These are phyloP conservation scores for Microdon myrmicae DNA, from an alignment of 2,888 invertebrate species.

Conservation along the genomic window DNA sequence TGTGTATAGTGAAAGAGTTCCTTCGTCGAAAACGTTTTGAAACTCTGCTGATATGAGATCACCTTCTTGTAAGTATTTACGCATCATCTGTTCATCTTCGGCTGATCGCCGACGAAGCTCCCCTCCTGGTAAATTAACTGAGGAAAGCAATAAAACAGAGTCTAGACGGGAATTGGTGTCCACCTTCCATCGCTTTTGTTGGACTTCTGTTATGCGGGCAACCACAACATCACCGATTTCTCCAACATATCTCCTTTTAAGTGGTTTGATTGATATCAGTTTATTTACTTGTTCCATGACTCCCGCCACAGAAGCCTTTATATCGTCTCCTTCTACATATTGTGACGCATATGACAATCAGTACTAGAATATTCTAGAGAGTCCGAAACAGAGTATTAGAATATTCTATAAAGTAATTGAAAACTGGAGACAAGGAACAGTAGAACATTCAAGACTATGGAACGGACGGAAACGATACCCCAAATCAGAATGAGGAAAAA, in stretches of 20 bases:
- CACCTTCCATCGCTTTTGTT: constrained; percentile 94
- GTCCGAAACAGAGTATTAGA: no score
- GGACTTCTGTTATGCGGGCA: constrained; percentile 92
- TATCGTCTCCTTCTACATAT: constrained; percentile 81
- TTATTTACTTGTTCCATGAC: constrained; percentile 94
- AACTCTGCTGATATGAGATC: constrained; percentile 98
- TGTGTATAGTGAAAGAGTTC: constrained; percentile 91
- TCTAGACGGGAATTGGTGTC: constrained; percentile 92
- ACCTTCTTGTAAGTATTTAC: constrained; percentile 91
- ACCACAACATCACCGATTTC: constrained; percentile 98
- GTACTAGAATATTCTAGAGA: no score
- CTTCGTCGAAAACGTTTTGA: constrained; percentile 91
- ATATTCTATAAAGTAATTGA: no score
- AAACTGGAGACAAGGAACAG: no score
- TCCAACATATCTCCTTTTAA: constrained; percentile 90
- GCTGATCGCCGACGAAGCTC: constrained; percentile 91
- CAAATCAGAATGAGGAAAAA: no score
- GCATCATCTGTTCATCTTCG: constrained; percentile 98
- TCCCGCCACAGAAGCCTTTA: constrained; percentile 95
- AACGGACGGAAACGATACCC: no score
- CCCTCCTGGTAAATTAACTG: constrained; percentile 97
- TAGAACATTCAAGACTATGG: no score
- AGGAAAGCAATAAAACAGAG: constrained; percentile 86
- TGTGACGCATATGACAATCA: no score
- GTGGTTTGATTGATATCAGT: constrained; percentile 88